Evolutionary conservation across 2,888 invertebrate genomes (phyloP), one percentile per base, ranked within the genome.

Genomic region (Stenodera caucasica): DNA sequence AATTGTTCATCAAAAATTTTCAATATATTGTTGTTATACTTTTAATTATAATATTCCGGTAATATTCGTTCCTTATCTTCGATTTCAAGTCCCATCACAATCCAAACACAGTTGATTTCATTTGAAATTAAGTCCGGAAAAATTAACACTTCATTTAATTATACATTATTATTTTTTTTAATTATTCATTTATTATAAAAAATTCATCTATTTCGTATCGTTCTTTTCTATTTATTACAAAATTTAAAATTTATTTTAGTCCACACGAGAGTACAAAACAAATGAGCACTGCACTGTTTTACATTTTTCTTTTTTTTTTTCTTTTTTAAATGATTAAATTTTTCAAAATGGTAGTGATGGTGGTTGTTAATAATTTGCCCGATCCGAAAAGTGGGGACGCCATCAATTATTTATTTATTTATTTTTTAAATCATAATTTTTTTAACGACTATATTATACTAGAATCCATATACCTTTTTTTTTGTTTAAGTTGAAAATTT

Each of bases 381-480:
- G 78, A 79, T 79, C 78, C 79, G 79, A 79, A 78, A 70, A 78
- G 79, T 79, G 78, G 71, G 72, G 71, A 37, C 37, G 78, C 77
- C 73, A 71, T 77, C 75, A 74, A 71, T 70, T 73, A 66, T 67
- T 72, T 75, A 72, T 73, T 72, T 71, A 35, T 37, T 56, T 60
- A 53, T 60, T 60, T 52, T 57, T 55, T 75, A 74, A 26, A 26
- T 26, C 26, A n/a, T n/a, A n/a, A n/a, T 33, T 6, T 14, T 14
- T 37, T 40, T 40, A 40, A 40, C 72, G 75, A 75, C 75, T 78
- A 78, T 72, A 70, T 73, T 74, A 72, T 72, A 75, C 74, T 77
- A 74, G 74, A 75, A 77, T 79, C 78, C 78, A 78, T 78, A 77
- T 78, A 79, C 78, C 78, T 73, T 77, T 76, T 64, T 69, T 61